Percentiles rank a stretch among this genome's conserved stretches.
Conservation (phyloP, 1,140 invertebrate genomes). For the Drosophila leontia region DNA sequence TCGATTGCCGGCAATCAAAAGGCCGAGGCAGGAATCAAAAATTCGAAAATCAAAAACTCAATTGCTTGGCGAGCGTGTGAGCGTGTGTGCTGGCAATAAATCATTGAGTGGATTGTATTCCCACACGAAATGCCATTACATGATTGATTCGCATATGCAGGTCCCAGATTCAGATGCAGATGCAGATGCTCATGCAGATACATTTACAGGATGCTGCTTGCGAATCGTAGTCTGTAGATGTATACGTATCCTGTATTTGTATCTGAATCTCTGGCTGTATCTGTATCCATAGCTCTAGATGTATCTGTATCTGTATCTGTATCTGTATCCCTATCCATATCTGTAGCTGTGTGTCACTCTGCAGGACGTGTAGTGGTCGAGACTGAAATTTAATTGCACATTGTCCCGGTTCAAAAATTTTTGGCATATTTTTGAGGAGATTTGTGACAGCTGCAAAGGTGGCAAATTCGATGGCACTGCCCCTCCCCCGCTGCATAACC, state of each 20-base stretch:
- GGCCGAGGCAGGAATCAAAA: slow-evolving; percentile 16
- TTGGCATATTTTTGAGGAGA: slow-evolving; percentile 52
- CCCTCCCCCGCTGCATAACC: neutral
- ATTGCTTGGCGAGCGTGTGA: slow-evolving; percentile 16
- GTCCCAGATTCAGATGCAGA: slow-evolving; percentile 31
- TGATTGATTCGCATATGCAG: slow-evolving; percentile 54
- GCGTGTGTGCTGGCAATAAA: slow-evolving; percentile 36
- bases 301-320: neutral
- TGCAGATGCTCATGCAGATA: slow-evolving; percentile 9
- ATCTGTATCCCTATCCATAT: neutral
- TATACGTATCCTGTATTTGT: neutral
- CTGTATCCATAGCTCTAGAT: neutral
- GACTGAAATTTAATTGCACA: slow-evolving; percentile 58
- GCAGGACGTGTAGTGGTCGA: slow-evolving; percentile 16
- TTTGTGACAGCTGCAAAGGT: slow-evolving; percentile 48
- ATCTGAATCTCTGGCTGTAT: neutral
- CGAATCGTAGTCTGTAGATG: neutral
- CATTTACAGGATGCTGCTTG: slow-evolving; percentile 7
- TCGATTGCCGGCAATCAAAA: slow-evolving; percentile 40
- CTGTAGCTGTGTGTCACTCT: slow-evolving; percentile 23
- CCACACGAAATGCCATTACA: slow-evolving; percentile 56
- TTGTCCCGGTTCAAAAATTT: slow-evolving; percentile 39
- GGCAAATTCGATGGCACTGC: slow-evolving; percentile 26
- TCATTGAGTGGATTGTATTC: slow-evolving; percentile 59
- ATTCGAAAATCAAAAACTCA: slow-evolving; percentile 38